These are phyloP conservation scores for Ellobius talpinus DNA, from an alignment of 2,113 vertebrate genomes.

Conservation along the genomic window DNA sequence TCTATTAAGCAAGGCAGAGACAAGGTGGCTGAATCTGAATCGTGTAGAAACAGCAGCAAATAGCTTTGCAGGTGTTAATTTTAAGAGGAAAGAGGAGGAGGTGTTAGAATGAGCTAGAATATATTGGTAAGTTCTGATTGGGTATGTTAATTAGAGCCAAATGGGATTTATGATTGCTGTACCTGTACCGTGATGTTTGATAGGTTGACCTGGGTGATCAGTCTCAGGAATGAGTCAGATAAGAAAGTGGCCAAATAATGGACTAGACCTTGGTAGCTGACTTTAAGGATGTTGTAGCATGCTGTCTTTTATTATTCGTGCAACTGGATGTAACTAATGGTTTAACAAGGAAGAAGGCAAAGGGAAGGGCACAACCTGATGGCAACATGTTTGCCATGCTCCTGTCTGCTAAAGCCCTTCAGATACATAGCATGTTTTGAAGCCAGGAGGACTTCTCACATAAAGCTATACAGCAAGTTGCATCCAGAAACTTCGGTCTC, in stretches of 20 bases:
- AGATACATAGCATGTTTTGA: not conserved
- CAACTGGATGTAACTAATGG: not conserved
- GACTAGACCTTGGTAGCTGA: too few species aligned
- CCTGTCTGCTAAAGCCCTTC: too few species aligned
- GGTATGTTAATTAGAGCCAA: not conserved
- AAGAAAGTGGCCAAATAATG: too few species aligned
- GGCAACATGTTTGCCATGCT: not conserved
- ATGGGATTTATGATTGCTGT: not conserved
- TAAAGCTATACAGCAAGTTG: not conserved
- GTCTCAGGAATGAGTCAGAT: too few species aligned
- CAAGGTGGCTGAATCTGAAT: not conserved
- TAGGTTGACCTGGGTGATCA: too few species aligned
- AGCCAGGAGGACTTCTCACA: not conserved
- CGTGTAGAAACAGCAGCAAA: not conserved
- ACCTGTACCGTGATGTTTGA: too few species aligned
- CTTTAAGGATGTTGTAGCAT: not conserved
- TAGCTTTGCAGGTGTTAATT: not conserved
- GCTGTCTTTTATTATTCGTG: too few species aligned
- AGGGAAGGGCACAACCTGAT: not conserved
- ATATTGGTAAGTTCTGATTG: not conserved
- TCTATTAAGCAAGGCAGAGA: not conserved
- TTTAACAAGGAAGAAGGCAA: not conserved
- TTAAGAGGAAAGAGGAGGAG: not conserved
- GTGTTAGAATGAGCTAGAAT: not conserved
- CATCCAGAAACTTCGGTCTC: not conserved